Base-by-base conservation (phyloP, 2,113 vertebrate genomes). In the Brachyistius frenatus region DNA sequence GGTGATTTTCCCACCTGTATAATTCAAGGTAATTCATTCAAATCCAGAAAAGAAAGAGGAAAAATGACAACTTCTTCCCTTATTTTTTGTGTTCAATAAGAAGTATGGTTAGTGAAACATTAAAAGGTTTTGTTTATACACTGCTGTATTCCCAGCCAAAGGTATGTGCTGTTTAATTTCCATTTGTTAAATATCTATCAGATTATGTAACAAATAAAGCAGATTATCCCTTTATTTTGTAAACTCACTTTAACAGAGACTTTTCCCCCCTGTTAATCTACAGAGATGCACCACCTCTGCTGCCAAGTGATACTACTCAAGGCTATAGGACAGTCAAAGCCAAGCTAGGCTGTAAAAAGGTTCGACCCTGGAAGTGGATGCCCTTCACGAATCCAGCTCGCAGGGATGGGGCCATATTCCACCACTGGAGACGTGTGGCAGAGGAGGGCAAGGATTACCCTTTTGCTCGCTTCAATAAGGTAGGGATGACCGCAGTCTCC, bases 291-390 rank as follows among this genome's bases (percentile, higher is more conserved):
- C 98, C 98, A 35, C 98, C 98, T 0, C 85, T 99, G 81, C 93
- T 99, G 56, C 98, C 98, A 7, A 99, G 98, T 68, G 98, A 99
- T 70, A 99, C 98, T 15, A 98, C 97, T 60, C 98, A 99, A 89
- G 98, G 98, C 61, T 99, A 99, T 84, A 96, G 97, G 64, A 99
- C 98, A 0, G 98, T 99, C 50, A 99, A 99, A 90, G 98, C 98
- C 78, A 99, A 99, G 75, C 85, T 99, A 66, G 98, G 98, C 63
- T 99, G 98, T 89, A 99, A 99, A 94, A 98, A 97, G 63, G 98
- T 99, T 5, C 96, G 98, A 3, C 98, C 98, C 16, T 99, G 98
- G 98, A 99, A 99, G 64, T 99, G 98, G 98, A 99, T 99, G 97
- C 97, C 98, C 10, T 99, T 99, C 85, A 97, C 96, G 54, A 98